Base-by-base conservation (phyloP, 2,888 invertebrate genomes). In the Lasioglossum zephyrum region DNA sequence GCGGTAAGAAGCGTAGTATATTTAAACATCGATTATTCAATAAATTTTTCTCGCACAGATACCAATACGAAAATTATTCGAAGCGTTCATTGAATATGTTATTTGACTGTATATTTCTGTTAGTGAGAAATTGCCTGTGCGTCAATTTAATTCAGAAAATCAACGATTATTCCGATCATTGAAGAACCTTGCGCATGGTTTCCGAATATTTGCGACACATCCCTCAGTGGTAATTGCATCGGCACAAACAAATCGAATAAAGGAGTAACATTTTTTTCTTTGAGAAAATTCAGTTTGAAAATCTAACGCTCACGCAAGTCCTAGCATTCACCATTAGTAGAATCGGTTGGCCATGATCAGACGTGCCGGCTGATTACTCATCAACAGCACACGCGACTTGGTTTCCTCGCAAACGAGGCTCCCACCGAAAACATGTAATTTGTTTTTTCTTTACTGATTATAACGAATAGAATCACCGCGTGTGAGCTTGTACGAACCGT, bases 241-340 rank as follows among this genome's bases (percentile, higher is more conserved):
- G 22, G 2, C 18, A 22, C 8, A 8, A 53, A 22, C 53, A 53
- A 53, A 22, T 49, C 49, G 49, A 22, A 49, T 1, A 49, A 49
- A 49, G 6, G 18, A 5, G 22, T 49, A 22, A 22, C 53, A 53
- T 22, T 5, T 49, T 18, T 49, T 18, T 6, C 5, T 6, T 18
- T 6, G 2, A 49, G 49, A 49, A 53, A 22, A 22, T 8, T 22
- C 2, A 22, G 22, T 53, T 9, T 53, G 22, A 11, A 11, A 57
- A 11, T 57, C 0, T 0, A 0, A 0, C 57, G n/a, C 11, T 1
- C 1, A 11, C n/a, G 57, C n/a, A 0, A n/a, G n/a, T 57, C 11
- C 57, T 1, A n/a, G n/a, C n/a, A 9, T 57, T 57, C 57, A 0
- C n/a, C 8, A 11, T 9, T 4, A n/a, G n/a, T 57, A 4, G n/a